phyloP scores from a whole-genome alignment of 2,888 invertebrate species.

The Sarcophaga caerulescens region DNA sequence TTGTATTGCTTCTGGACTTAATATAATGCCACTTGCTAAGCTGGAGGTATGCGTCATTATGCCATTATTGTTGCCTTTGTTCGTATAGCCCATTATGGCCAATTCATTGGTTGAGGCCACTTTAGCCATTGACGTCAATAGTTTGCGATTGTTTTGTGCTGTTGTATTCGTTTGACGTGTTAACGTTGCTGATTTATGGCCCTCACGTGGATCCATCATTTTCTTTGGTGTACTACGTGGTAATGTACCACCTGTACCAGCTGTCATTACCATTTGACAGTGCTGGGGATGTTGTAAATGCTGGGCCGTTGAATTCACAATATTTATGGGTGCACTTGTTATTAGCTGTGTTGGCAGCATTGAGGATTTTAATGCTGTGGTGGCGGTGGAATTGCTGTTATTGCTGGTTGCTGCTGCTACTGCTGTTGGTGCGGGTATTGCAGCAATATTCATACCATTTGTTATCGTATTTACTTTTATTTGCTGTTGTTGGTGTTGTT shows the following conservation, averaged over 20 bases:
- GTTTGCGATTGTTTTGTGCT: slow-evolving; percentile 69
- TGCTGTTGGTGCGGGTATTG: slow-evolving; percentile 39
- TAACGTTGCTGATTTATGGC: slow-evolving; percentile 76
- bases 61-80: slow-evolving; percentile 20
- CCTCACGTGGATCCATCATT: slow-evolving; percentile 72
- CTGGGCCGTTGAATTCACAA: slow-evolving; percentile 69
- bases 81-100: slow-evolving; percentile 70
- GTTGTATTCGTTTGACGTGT: slow-evolving; percentile 74
- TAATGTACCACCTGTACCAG: slow-evolving; percentile 76
- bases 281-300: slow-evolving; percentile 74
- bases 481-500: not conserved
- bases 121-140: slow-evolving; percentile 73
- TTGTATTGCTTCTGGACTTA: slow-evolving; percentile 68
- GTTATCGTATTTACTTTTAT: slow-evolving; percentile 15
- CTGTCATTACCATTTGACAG: slow-evolving; percentile 73
- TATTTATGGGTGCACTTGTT: slow-evolving; percentile 67
- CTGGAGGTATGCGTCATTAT: slow-evolving; percentile 4
- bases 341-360: slow-evolving; percentile 51
- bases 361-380: slow-evolving; percentile 45
- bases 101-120: slow-evolving; percentile 76
- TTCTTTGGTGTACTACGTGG: slow-evolving; percentile 79
- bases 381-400: not conserved
- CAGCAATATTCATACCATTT: not conserved
- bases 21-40: slow-evolving; percentile 67
- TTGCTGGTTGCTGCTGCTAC: slow-evolving; percentile 29